Evolutionary conservation across 2,797 vertebrate genomes (phyloP), one percentile per base, ranked within the genome.

Genomic region (Rachycentron canadum): DNA sequence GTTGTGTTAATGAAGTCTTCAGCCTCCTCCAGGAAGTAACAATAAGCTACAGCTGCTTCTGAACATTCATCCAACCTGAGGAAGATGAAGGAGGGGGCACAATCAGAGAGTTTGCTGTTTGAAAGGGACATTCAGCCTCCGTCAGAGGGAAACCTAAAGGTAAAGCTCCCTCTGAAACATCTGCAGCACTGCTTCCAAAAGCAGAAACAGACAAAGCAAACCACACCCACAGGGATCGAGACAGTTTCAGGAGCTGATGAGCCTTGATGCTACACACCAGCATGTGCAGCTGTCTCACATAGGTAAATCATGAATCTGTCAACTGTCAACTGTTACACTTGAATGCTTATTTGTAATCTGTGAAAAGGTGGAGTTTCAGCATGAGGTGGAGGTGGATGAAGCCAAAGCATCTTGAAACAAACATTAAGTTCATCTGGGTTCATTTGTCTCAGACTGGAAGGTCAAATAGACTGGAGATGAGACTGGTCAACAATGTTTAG

Each of bases 21-120:
- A 28, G 50, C 34, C 47, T 41, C 49, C 36, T 41, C 25, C 64
- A 55, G 36, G 50, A 68, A 40, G 36, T 52, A 28, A 40, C 65
- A 56, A 12, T 23, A 38, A 25, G n/a, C 21, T 36, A 52, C 19
- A 25, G n/a, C 32, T 49, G 61, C 26, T 23, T 40, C 32, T 38
- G n/a, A 52, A 26, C n/a, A 66, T 53, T 50, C 34, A 66, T 53
- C 49, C 63, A 53, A 17, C 16, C 32, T 11, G 38, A 43, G 16
- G 9, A 41, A 40, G 16, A 28, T 61, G 40, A 45, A 45, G 9
- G 28, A 30, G 21, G 13, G 13, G 19, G 32, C 60, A 47, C 41
- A 47, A 34, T 49, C 61, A 49, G 61, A 49, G 28, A 32, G 13
- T 28, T 13, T 47, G 43, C 47, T 47, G 57, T 62, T 28, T 30